A percentile compares a stretch with the other conserved stretches of the same genome.
These are phyloP conservation scores for Tringa solitaria DNA, from an alignment of 2,113 vertebrate species.

Conservation along the genomic window DNA sequence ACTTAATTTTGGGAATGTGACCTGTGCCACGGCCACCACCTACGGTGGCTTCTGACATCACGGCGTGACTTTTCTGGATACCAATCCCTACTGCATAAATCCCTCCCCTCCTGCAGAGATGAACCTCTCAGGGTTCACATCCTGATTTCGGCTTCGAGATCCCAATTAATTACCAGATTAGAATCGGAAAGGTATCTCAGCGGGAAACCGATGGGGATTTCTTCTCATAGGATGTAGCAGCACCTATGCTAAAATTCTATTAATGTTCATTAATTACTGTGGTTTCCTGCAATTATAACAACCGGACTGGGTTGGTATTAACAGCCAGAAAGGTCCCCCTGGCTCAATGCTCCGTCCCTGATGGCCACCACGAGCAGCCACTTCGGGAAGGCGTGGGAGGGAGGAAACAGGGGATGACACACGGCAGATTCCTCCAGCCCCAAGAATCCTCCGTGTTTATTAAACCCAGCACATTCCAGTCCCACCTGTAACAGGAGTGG, in stretches of 20 bases:
- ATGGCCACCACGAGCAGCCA: rapidly evolving
- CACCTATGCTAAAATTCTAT: not conserved
- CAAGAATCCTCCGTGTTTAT: not conserved
- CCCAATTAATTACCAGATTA: not conserved
- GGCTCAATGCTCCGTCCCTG: not conserved
- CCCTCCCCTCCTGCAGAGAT: not conserved
- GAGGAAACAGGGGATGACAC: not conserved
- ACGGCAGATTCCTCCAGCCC: not conserved
- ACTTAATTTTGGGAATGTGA: no score
- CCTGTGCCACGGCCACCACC: not conserved
- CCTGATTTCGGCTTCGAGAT: not conserved
- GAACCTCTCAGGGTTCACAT: not conserved
- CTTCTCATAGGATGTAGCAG: not conserved
- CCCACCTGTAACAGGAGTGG: rapidly evolving
- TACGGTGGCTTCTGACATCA: not conserved
- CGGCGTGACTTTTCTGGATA: rapidly evolving
- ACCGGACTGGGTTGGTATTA: not conserved
- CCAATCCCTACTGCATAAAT: not conserved
- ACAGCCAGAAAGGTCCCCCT: not conserved
- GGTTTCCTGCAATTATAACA: not conserved
- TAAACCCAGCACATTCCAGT: not conserved
- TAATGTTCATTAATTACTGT: not conserved
- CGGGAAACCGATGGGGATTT: not conserved
- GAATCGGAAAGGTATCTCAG: not conserved
- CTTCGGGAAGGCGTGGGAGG: not conserved